Evolutionary conservation across 2,113 vertebrate species (phyloP).

Genomic region (Stigmatopora argus): DNA sequence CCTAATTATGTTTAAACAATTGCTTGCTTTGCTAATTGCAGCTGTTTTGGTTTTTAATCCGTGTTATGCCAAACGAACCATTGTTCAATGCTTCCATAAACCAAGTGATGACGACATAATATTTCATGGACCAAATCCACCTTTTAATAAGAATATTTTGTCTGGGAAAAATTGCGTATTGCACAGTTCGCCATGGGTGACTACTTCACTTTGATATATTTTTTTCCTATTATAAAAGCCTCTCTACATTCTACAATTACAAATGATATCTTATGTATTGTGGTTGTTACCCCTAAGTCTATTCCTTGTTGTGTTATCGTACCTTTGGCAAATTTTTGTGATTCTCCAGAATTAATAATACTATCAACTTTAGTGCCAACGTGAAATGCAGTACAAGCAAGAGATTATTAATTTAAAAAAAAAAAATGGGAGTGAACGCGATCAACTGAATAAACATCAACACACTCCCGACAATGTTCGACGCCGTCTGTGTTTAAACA

Average conservation of each 20-base stretch:
- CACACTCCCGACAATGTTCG: constrained; percentile 23
- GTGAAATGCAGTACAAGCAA: not conserved
- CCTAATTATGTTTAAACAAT: not conserved
- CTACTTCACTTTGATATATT: not conserved
- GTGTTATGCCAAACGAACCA: not conserved
- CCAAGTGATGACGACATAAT: not conserved
- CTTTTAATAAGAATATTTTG: not conserved
- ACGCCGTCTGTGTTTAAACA: constrained; percentile 42
- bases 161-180: not conserved
- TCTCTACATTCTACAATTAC: not conserved
- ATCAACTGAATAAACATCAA: not conserved
- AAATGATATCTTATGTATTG: not conserved
- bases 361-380: not conserved
- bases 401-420: not conserved
- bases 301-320: not conserved
- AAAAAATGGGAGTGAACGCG: constrained; percentile 3
- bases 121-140: not conserved
- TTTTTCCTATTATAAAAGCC: not conserved
- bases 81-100: not conserved
- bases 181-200: not conserved
- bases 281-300: not conserved
- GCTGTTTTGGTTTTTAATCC: not conserved
- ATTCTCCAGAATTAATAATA: not conserved
- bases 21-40: not conserved
- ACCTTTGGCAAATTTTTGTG: not conserved